Conservation (phyloP, 2,113 vertebrate species). For the Syngnathoides biaculeatus region DNA sequence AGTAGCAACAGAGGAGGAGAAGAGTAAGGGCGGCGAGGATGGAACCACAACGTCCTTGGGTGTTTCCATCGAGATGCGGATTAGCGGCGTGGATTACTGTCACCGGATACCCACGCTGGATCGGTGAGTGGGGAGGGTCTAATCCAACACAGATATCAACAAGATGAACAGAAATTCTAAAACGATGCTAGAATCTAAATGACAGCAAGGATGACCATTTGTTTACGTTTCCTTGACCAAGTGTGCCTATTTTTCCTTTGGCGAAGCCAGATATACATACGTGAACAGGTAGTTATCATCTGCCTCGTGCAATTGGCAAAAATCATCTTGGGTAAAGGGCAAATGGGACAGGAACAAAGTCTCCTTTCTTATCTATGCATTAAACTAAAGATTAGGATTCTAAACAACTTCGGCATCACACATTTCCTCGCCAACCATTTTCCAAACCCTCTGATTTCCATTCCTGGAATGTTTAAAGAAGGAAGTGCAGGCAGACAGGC, state of each 20-base stretch:
- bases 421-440: not conserved
- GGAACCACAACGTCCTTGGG: conserved; percentile 49
- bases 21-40: conserved; percentile 32
- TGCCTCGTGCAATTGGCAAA: too few relatives aligned
- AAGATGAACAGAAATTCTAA: conserved; percentile 27
- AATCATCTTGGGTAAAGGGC: too few relatives aligned
- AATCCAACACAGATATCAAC: conserved; percentile 64
- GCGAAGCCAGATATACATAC: not conserved
- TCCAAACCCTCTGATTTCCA: conserved; percentile 3
- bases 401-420: not conserved
- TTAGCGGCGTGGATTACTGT: conserved; percentile 73
- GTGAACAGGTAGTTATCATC: not conserved
- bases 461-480: conserved; percentile 47
- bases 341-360: not conserved
- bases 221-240: not conserved
- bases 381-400: not conserved
- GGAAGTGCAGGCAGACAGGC: conserved; percentile 27
- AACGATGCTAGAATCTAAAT: not conserved
- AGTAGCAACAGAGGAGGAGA: conserved; percentile 24
- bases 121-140: conserved; percentile 56
- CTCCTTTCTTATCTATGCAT: not conserved
- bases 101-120: conserved; percentile 61
- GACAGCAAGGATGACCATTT: not conserved
- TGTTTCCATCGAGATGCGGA: conserved; percentile 67
- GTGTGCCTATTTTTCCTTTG: not conserved